Evolutionary conservation across 53 echinoderm and acorn worm genomes (phyloP).

Genomic region (Arbacia lixula): DNA sequence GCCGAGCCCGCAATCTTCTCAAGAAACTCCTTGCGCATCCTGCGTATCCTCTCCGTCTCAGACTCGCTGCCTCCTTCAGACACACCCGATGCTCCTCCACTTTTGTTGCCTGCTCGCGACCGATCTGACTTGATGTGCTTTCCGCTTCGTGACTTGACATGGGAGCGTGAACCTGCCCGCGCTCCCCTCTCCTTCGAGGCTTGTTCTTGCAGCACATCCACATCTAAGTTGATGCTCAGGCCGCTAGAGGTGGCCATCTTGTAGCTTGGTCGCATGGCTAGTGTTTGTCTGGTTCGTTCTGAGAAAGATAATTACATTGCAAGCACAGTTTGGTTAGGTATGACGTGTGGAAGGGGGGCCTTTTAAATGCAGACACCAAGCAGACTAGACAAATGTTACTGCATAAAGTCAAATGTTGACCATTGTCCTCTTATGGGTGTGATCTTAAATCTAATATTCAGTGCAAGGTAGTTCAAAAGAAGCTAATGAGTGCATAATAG

Average conservation of each 20-base stretch:
- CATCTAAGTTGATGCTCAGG: constrained; percentile 34
- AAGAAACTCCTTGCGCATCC: constrained; percentile 37
- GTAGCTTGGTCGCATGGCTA: constrained; percentile 20
- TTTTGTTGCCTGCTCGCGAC: background rate
- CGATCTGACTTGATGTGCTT: constrained; percentile 37
- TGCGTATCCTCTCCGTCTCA: constrained; percentile 80
- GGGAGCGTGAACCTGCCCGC: constrained; percentile 9
- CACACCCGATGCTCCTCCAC: background rate
- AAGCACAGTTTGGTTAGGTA: too few relatives aligned
- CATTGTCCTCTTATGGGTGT: too few relatives aligned
- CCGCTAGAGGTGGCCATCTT: constrained; percentile 33
- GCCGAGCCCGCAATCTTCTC: constrained; percentile 22
- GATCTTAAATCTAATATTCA: too few relatives aligned
- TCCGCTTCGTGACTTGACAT: constrained; percentile 41
- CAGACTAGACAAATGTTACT: too few relatives aligned
- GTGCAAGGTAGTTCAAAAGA: too few relatives aligned
- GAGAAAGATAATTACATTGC: too few relatives aligned
- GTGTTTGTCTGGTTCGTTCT: constrained; percentile 29
- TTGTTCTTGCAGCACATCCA: background rate
- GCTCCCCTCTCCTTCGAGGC: constrained; percentile 23
- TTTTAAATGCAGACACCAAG: too few relatives aligned
- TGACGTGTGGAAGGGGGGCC: too few relatives aligned
- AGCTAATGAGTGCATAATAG: too few relatives aligned
- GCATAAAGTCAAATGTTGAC: too few relatives aligned
- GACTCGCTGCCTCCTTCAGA: constrained; percentile 69